Evolutionary conservation across 2,113 vertebrate genomes (phyloP).

Genomic region (Tachuris rubrigastra): DNA sequence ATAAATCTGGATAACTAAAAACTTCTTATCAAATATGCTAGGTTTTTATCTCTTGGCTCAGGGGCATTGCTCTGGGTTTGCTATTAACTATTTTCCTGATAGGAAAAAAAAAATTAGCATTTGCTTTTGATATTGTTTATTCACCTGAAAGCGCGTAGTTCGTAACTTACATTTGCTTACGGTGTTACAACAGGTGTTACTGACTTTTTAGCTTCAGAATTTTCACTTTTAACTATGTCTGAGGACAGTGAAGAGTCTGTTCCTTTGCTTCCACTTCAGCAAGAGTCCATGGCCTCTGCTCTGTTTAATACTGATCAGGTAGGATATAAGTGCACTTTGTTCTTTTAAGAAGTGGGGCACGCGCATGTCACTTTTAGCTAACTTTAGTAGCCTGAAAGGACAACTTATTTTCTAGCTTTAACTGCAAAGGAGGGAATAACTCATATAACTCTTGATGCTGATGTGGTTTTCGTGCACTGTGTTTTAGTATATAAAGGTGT

Average conservation of each 20-base stretch:
- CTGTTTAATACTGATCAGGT: conserved; percentile 56
- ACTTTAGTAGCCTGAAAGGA: neutral
- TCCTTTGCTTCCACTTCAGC: conserved; percentile 69
- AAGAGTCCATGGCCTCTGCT: conserved; percentile 55
- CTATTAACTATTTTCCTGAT: conserved; percentile 48
- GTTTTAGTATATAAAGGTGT: neutral
- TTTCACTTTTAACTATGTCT: conserved; percentile 65
- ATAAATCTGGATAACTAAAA: neutral
- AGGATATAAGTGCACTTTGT: conserved; percentile 55
- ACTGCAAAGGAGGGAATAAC: neutral
- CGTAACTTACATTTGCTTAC: conserved; percentile 47
- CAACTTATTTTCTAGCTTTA: neutral
- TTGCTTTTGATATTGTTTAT: conserved; percentile 51
- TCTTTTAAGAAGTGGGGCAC: conserved; percentile 46
- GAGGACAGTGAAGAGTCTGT: conserved; percentile 63
- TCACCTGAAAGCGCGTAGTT: conserved; percentile 46
- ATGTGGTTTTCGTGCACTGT: neutral
- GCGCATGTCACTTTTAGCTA: neutral
- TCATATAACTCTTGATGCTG: neutral
- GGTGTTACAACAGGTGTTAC: conserved; percentile 62
- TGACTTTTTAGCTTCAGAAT: conserved; percentile 59
- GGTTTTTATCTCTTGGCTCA: neutral
- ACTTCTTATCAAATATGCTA: neutral
- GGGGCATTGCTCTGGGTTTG: conserved; percentile 24
- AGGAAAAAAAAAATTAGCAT: neutral